Evolutionary conservation across 2,113 vertebrate genomes (phyloP), one percentile per base, ranked within the genome.

Genomic region (Paradisaea rubra): DNA sequence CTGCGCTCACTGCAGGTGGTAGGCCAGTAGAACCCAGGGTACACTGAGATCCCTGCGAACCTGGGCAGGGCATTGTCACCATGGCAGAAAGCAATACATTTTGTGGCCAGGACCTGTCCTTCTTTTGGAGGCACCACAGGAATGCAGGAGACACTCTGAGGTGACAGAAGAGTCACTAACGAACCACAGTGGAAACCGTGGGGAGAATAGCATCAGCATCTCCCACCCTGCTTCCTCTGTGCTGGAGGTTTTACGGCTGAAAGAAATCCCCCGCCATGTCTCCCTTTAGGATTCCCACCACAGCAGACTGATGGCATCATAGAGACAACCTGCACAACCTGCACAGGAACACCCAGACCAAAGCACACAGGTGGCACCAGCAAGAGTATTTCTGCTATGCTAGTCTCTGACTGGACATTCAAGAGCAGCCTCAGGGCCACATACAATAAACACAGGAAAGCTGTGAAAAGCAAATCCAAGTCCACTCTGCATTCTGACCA

Each of bases 331-430:
- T 1, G 0, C 37, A 31, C 1, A 19, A 69, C 6, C 24, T 1
- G 0, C 37, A 31, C 1, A 19, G 41, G 27, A 86, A 54, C n/a
- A 79, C 15, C 23, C 0, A 0, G 30, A 68, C 20, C 39, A 10
- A 80, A 60, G 47, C 33, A 42, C 0, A 0, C 17, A 41, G 47
- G 39, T 45, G 44, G 61, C 72, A 89, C n/a, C 45, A 59, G 41
- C 23, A 61, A 44, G 33, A 19, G 30, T 56, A 59, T 41, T 83
- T 83, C 64, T 86, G 54, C 77, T 60, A 4, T 14, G 53, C 63
- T 33, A 19, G 12, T 60, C 41, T 52, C 33, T 65, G 28, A 28
- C 17, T 12, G 15, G 44, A 45, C 19, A n/a, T 5, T 52, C 37
- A 44, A 56, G 27, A 54, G 66, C 52, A 91, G 52, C 33, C 60